Percentiles rank a stretch among this genome's conserved stretches.
Conservation (phyloP, 92 coral and sea anemone genomes). For the Muricea muricata region DNA sequence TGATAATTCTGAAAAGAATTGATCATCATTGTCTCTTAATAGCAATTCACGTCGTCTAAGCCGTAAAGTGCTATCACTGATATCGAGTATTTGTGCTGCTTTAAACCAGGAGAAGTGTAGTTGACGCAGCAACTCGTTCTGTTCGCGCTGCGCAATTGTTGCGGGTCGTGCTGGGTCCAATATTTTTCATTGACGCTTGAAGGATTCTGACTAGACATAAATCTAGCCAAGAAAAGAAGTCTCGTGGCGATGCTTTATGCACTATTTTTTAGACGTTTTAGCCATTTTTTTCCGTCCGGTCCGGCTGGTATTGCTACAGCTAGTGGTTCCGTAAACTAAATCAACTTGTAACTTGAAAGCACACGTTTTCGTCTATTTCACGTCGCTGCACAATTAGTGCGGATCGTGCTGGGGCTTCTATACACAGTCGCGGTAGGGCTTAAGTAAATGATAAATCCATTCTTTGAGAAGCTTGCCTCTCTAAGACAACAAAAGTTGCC, state of each 20-base stretch:
- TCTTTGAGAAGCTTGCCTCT: background rate
- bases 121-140: constrained; percentile 57
- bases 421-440: background rate
- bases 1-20: constrained; percentile 26
- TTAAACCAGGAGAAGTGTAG: constrained; percentile 52
- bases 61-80: constrained; percentile 59
- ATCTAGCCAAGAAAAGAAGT: too few species aligned
- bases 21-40: constrained; percentile 31
- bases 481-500: background rate
- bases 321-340: too few species aligned
- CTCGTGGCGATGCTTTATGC: too few species aligned
- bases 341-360: too few species aligned
- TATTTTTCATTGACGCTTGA: too few species aligned
- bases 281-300: too few species aligned
- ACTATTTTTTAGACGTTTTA: too few species aligned
- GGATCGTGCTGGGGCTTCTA: too few species aligned
- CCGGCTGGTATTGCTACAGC: too few species aligned
- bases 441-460: background rate
- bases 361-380: too few species aligned
- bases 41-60: constrained; percentile 49
- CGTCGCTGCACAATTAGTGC: constrained; percentile 17
- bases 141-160: constrained; percentile 55
- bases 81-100: constrained; percentile 49
- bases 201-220: too few species aligned
- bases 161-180: too few species aligned